Evolutionary conservation across 2,888 invertebrate genomes (phyloP).

Genomic region (Macaria liturata): DNA sequence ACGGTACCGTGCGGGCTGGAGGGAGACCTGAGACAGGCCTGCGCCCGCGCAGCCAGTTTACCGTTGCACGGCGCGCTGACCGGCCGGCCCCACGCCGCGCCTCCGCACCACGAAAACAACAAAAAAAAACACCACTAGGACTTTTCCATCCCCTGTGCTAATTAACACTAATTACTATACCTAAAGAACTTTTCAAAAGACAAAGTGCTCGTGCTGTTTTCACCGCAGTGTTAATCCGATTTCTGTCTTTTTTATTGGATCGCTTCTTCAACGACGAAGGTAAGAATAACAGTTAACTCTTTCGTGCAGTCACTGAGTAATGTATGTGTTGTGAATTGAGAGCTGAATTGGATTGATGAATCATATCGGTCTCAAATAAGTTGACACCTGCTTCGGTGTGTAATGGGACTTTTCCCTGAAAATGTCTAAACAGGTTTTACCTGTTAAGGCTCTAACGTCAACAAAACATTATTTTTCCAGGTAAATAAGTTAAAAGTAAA

Average conservation of each 20-base stretch:
- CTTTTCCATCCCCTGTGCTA: conserved; percentile 51
- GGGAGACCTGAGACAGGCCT: conserved; percentile 81
- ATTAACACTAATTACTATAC: too few relatives aligned
- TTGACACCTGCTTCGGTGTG: too few relatives aligned
- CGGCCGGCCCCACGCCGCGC: conserved; percentile 80
- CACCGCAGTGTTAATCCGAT: conserved; percentile 77
- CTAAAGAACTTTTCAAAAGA: conserved; percentile 32
- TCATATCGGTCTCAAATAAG: too few relatives aligned
- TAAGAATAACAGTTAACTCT: conserved; percentile 49
- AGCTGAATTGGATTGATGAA: too few relatives aligned
- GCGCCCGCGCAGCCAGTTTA: conserved; percentile 79
- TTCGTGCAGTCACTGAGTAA: conserved; percentile 3
- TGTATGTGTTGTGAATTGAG: too few relatives aligned
- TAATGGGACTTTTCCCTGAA: too few relatives aligned
- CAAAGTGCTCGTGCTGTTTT: conserved; percentile 78
- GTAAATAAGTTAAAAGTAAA: too few relatives aligned
- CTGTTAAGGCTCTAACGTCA: too few relatives aligned
- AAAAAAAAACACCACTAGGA: conserved; percentile 45
- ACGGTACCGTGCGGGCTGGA: conserved; percentile 82
- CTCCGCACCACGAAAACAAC: conserved; percentile 50
- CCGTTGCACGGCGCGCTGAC: conserved; percentile 83
- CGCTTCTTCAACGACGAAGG: conserved; percentile 64
- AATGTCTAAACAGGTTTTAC: too few relatives aligned
- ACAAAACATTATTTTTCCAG: too few relatives aligned
- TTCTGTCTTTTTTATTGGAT: conserved; percentile 77